A percentile compares a stretch with the other conserved stretches of the same genome.
These are phyloP conservation scores for Drosophila mauritiana DNA, from an alignment of 1,140 invertebrate species.

Conservation along the genomic window DNA sequence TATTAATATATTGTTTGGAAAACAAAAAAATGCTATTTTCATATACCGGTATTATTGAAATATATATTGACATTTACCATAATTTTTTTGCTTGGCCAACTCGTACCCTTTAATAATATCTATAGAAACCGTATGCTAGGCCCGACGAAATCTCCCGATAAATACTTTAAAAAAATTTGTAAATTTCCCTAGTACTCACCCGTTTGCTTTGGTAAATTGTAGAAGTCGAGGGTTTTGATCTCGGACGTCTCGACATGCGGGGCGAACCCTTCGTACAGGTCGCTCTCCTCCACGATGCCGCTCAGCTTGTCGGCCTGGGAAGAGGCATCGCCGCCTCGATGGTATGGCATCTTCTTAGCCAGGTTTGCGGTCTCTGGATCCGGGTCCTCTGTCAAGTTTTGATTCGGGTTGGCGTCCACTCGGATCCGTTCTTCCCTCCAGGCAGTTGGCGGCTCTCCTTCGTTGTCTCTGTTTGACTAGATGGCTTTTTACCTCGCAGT, in stretches of 20 bases:
- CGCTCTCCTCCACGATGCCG: conserved; percentile 89
- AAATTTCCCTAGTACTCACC: conserved; percentile 55
- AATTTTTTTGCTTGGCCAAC: too few relatives aligned
- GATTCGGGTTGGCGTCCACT: conserved; percentile 32
- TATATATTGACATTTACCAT: too few relatives aligned
- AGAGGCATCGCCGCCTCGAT: conserved; percentile 69
- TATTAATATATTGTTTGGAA: too few relatives aligned
- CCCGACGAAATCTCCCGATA: too few relatives aligned
- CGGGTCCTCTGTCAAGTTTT: conserved; percentile 36
- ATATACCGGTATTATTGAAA: too few relatives aligned
- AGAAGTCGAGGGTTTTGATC: conserved; percentile 87
- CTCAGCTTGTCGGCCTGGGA: conserved; percentile 84
- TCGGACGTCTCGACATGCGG: conserved; percentile 90
- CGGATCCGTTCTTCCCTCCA: conserved; percentile 7
- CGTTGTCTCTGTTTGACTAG: conserved; percentile 47
- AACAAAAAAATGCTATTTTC: too few relatives aligned
- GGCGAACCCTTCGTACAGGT: conserved; percentile 90
- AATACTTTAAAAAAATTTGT: neutral
- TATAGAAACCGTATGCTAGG: neutral
- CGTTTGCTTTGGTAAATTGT: conserved; percentile 74
- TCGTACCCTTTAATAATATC: too few relatives aligned
- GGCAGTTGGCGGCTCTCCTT: conserved; percentile 33
- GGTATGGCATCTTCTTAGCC: conserved; percentile 82
- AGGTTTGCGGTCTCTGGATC: conserved; percentile 44
- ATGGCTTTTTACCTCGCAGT: conserved; percentile 24